Conservation (phyloP, 1,140 invertebrate genomes). For the Hypsibius dujardini region DNA sequence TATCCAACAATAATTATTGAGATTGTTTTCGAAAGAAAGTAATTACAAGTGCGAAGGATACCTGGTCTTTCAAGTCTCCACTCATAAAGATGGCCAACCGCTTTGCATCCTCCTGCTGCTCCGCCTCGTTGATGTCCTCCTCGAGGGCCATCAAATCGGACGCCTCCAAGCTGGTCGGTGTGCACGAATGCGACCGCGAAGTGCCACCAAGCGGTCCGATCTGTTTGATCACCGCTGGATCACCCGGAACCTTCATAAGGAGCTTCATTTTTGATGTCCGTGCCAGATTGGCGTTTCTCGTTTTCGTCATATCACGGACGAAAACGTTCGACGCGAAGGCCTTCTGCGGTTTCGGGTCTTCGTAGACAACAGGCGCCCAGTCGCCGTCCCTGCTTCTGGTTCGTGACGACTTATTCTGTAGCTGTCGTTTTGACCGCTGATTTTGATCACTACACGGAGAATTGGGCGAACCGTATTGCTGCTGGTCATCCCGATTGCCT, state of each 20-base stretch:
- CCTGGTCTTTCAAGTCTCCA: constrained; percentile 9
- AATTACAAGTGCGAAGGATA: background rate
- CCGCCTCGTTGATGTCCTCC: background rate
- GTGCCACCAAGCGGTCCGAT: background rate
- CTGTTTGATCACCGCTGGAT: background rate
- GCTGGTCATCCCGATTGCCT: background rate
- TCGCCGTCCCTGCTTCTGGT: background rate
- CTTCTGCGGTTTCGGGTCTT: background rate
- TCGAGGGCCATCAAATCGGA: background rate
- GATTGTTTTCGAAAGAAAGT: background rate
- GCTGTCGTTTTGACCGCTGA: too few relatives aligned
- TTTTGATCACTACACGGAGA: too few relatives aligned
- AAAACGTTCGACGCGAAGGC: background rate
- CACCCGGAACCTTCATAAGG: background rate
- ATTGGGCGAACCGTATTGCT: background rate
- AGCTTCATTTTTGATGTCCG: background rate
- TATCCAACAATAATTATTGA: background rate
- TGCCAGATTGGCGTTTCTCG: background rate
- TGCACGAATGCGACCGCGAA: too few relatives aligned
- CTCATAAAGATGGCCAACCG: background rate
- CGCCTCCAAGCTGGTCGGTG: too few relatives aligned
- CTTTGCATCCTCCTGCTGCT: constrained; percentile 4
- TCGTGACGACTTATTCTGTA: too few relatives aligned
- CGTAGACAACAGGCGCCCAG: background rate
- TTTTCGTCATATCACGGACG: background rate